These are phyloP conservation scores for Rhizoglyphus robini DNA, from an alignment of 1,140 invertebrate species.

Conservation along the genomic window DNA sequence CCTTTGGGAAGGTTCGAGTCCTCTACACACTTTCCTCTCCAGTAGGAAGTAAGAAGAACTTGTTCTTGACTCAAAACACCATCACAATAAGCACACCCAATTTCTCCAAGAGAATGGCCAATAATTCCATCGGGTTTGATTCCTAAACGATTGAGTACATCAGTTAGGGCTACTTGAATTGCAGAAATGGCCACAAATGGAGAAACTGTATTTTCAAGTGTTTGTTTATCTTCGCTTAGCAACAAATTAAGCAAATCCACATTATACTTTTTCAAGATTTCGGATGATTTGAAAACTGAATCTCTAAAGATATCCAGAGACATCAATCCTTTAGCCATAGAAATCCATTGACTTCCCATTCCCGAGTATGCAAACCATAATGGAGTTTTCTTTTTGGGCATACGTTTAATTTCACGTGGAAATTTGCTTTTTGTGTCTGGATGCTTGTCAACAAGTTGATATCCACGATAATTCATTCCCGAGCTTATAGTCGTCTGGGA, in stretches of 20 bases:
- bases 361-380: slow-evolving; percentile 87
- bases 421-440: not conserved
- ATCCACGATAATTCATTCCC: slow-evolving; percentile 23
- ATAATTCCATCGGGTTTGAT: slow-evolving; percentile 42
- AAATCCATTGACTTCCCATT: slow-evolving; percentile 91
- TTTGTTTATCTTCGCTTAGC: slow-evolving; percentile 56
- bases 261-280: slow-evolving; percentile 55
- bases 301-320: slow-evolving; percentile 57
- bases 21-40: slow-evolving; percentile 28
- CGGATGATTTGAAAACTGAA: slow-evolving; percentile 57
- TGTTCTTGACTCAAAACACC: slow-evolving; percentile 41
- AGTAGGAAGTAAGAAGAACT: slow-evolving; percentile 41
- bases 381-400: slow-evolving; percentile 45
- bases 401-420: not conserved
- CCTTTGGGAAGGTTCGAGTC: slow-evolving; percentile 7
- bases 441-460: slow-evolving; percentile 13
- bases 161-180: slow-evolving; percentile 43
- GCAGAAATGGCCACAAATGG: slow-evolving; percentile 83
- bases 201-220: slow-evolving; percentile 60
- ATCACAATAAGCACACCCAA: slow-evolving; percentile 45
- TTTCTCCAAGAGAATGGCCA: slow-evolving; percentile 41
- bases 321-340: slow-evolving; percentile 76
- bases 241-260: slow-evolving; percentile 67
- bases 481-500: not conserved
- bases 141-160: slow-evolving; percentile 35